Evolutionary conservation across 2,113 vertebrate genomes (phyloP), one percentile per base, ranked within the genome.

Genomic region (Aegotheles bennettii): DNA sequence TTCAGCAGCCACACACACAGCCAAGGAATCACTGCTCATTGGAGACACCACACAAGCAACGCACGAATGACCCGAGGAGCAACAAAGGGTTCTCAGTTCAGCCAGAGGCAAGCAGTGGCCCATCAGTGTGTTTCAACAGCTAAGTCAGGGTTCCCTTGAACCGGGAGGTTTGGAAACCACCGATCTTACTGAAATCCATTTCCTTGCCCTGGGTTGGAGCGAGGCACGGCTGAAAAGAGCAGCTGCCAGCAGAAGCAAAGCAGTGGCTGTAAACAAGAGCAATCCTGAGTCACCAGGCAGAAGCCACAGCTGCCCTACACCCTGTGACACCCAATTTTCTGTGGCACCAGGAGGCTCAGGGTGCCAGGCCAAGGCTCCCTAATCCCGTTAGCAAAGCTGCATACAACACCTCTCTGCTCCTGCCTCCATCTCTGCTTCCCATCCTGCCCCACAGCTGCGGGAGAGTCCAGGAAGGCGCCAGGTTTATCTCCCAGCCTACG

Each of bases 41-140:
- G 28, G 31, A 36, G 29, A 77, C 0, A 0, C 23, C 1, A 0
- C 1, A 0, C 43, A 48, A 73, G 48, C 67, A 28, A 3, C 0
- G 0, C 2, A 2, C 1, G 0, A 56, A 26, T 1, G 28, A 24
- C 16, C 31, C 1, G 1, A 45, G n/a, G 36, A 67, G 28, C 50
- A 53, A 16, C 0, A 2, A 14, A 50, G 36, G 67, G 36, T 2
- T 43, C 85, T 56, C 45, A 33, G 16, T 11, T 65, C 63, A 61
- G n/a, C 45, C 63, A 53, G 1, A 0, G 65, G 19, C 18, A 64
- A 92, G 57, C 4, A 1, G 31, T 15, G 61, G 33, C 42, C 43
- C 79, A 47, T 8, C 13, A 5, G 56, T 26, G 31, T 0, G 0
- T 33, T 63, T 23, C 50, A 48, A 5, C 51, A 48, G 31, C 59